Evolutionary conservation across 1,140 invertebrate genomes (phyloP), one percentile per base, ranked within the genome.

Genomic region (Drosophila takahashii): DNA sequence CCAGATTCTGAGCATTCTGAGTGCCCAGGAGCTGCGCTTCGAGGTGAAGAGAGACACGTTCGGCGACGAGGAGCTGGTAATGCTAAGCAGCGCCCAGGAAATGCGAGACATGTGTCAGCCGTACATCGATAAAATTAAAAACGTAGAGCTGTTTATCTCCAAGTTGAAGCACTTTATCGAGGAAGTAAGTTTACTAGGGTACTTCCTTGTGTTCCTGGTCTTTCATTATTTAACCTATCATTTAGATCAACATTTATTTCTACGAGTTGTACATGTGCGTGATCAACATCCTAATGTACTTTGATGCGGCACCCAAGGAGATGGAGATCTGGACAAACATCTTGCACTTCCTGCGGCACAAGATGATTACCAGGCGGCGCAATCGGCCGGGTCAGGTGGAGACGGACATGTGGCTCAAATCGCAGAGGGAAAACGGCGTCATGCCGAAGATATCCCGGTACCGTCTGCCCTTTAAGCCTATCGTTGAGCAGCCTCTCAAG

Each of bases 231-330:
- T 37, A 13, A 13, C 36, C 13, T 37, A n/a, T 44, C 10, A 18
- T 18, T 18, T n/a, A 53, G 91, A 92, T 92, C n/a, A 92, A 92
- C 62, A 80, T 87, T 0, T 92, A 92, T 45, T 92, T 92, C 29
- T 92, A 92, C 57, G 92, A 92, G 42, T 48, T 92, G 15, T 92
- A 91, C 52, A 71, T 92, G 37, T 92, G 86, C 45, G 84, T 92
- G 4, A 83, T 92, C 15, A 86, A 92, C 60, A 81, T 92, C 8
- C 62, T 92, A 0, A 77, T 76, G 51, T 80, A 80, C 51, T 85
- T 90, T 5, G 73, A 85, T 62, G 69, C 83, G 8, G 83, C 86
- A 0, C 86, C 90, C 3, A 81, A 86, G 27, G 86, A 92, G 52
- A 87, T 91, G 84, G 72, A 92, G 51, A 81, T 81, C 8, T 92